Base-by-base conservation (phyloP, 2,113 vertebrate species). In the Leucoraja erinaceus region DNA sequence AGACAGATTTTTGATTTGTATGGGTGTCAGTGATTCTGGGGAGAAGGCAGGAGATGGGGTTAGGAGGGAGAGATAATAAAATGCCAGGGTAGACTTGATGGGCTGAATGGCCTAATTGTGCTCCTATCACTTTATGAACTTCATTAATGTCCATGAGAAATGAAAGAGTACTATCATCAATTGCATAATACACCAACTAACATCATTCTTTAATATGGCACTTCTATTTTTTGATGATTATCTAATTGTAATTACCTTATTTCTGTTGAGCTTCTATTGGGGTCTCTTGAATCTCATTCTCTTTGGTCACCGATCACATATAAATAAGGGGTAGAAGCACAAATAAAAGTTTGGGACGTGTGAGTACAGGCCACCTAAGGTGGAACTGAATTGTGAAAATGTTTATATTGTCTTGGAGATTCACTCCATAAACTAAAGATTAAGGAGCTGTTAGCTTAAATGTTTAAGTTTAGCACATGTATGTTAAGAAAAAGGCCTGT, bases 381-480 rank as follows among this genome's bases (percentile, higher is more conserved):
- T 12, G 3, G 77, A 79, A 79, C 25, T 88, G 28, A 88, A 61
- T 38, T n/a, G 59, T 88, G 63, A 88, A 88, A 86, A 63, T 88
- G 56, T 86, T 28, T 59, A 12, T 33, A 68, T 11, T 68, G 61
- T 90, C 33, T 91, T 72, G 31, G 68, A 91, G 31, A 47, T 91
- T 91, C 31, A 5, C 68, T 91, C 38, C 20, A 38, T 22, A 25
- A 10, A 72, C 16, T 91, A 72, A 91, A 91, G 31, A 10, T 74
- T 91, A 68, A 56, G 28, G 18, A 88, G 84, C 61, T 66, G 84
- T 33, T 70, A 25, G 63, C 18, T 66, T 70, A 47, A 47, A 47
- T 70, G 31, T 72, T 90, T 70, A 47, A 90, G 22, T 33, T 70
- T n/a, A 90, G 20, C 20, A 90, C 4, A 47, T 20, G 63, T 47